phyloP scores from a whole-genome alignment of 2,888 invertebrate genomes.

The Himalopsyche anomala region DNA sequence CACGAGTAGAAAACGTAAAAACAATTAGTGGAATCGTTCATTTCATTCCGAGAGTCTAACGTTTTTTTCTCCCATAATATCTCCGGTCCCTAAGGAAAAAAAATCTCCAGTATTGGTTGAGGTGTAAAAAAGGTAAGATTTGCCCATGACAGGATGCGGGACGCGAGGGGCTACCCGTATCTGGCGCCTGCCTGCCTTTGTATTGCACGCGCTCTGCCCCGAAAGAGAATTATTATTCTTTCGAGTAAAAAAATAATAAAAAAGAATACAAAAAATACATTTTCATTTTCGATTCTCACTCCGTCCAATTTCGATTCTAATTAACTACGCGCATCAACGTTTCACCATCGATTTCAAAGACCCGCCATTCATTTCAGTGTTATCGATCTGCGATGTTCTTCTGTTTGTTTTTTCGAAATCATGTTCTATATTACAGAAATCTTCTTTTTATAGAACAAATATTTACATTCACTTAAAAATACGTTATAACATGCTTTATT shows the following conservation, averaged over 20 bases:
- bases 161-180: constrained; percentile 37
- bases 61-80: constrained; percentile 52
- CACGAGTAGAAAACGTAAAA: constrained; percentile 58
- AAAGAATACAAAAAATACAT: constrained; percentile 48
- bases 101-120: constrained; percentile 43
- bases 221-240: constrained; percentile 35
- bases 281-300: constrained; percentile 59
- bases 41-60: constrained; percentile 45
- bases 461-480: too few species aligned
- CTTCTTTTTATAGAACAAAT: too few species aligned
- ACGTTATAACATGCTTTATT: too few species aligned
- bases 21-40: constrained; percentile 59
- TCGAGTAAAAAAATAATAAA: constrained; percentile 38
- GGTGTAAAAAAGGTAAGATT: constrained; percentile 54
- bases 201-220: constrained; percentile 53
- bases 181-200: constrained; percentile 54
- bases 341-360: constrained; percentile 43
- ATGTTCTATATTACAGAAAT: too few species aligned
- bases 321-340: constrained; percentile 51
- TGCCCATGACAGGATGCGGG: constrained; percentile 23
- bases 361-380: constrained; percentile 32
- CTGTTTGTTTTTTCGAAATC: constrained; percentile 22
- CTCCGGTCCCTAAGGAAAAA: constrained; percentile 33
- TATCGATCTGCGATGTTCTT: constrained; percentile 28
- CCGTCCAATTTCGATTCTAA: constrained; percentile 57